Evolutionary conservation across 2,888 invertebrate genomes (phyloP).

Genomic region (Lasioglossum lativentre): DNA sequence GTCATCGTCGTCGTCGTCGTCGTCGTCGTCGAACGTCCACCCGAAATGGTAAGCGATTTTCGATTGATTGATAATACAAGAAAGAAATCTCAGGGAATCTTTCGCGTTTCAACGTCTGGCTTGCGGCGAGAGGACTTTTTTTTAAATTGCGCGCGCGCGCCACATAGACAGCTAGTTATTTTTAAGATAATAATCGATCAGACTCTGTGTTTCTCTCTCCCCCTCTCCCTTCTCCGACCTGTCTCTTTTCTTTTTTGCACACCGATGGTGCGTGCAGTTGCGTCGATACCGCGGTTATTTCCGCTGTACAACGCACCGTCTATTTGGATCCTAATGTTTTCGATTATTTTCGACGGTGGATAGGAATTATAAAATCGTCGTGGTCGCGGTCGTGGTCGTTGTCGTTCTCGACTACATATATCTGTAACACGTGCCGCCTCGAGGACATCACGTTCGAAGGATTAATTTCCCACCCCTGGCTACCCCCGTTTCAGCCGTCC

Average conservation of each 20-base stretch:
- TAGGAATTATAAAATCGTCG: conserved; percentile 15
- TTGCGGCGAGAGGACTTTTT: not conserved
- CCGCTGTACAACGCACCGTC: not conserved
- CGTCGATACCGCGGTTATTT: not conserved
- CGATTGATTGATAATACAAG: not conserved
- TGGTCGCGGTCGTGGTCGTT: not conserved
- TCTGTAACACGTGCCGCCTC: conserved; percentile 43
- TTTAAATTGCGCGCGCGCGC: not conserved
- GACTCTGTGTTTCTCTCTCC: not conserved
- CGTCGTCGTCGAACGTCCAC: conserved; percentile 27
- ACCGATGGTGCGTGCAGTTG: not conserved
- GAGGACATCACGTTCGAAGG: conserved; percentile 45
- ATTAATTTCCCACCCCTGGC: conserved; percentile 35
- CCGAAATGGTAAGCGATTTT: conserved; percentile 37
- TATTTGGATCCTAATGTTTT: not conserved
- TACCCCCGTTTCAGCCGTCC: not conserved
- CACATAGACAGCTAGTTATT: not conserved
- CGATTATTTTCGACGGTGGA: conserved; percentile 16
- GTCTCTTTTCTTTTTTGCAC: not conserved
- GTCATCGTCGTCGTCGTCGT: conserved; percentile 12
- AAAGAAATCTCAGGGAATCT: not conserved
- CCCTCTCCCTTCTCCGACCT: rapidly evolving
- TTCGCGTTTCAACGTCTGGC: not conserved
- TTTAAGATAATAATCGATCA: conserved; percentile 9
- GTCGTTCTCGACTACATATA: conserved; percentile 18